phyloP scores from a whole-genome alignment of 2,888 invertebrate genomes.

The Escarpia spicata region DNA sequence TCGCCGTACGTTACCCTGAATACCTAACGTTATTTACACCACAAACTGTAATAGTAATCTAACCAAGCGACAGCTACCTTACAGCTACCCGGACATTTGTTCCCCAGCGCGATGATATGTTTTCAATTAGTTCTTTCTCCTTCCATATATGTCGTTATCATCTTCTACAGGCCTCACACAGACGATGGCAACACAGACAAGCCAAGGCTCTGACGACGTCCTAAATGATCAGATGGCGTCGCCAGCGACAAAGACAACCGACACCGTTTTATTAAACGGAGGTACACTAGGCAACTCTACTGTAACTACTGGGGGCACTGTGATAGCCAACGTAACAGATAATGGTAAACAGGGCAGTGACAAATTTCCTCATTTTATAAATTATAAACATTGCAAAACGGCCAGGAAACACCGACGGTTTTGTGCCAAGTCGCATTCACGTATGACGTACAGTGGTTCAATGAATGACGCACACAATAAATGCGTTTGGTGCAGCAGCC shows the following conservation, averaged over 20 bases:
- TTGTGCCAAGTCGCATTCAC: background rate
- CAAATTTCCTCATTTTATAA: background rate
- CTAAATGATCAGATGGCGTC: background rate
- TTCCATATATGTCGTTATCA: background rate
- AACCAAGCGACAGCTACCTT: no score
- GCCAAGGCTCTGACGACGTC: background rate
- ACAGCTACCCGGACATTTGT: background rate
- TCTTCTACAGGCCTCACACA: background rate
- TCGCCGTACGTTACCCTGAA: no score
- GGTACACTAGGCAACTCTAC: background rate
- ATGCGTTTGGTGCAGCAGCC: conserved; percentile 4
- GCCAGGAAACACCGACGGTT: background rate
- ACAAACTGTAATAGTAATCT: no score
- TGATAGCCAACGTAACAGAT: background rate
- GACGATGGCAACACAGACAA: background rate
- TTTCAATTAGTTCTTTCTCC: background rate
- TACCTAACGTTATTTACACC: no score
- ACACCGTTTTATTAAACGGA: background rate
- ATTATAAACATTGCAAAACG: background rate
- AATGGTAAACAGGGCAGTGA: background rate
- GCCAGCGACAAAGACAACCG: background rate
- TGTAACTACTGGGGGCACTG: background rate
- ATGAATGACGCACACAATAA: background rate
- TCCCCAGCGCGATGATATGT: background rate
- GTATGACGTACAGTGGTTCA: background rate